Percentiles rank a stretch among this genome's conserved stretches.
phyloP scores from a whole-genome alignment of 2,888 invertebrate species.

The Crepidodera aurea region DNA sequence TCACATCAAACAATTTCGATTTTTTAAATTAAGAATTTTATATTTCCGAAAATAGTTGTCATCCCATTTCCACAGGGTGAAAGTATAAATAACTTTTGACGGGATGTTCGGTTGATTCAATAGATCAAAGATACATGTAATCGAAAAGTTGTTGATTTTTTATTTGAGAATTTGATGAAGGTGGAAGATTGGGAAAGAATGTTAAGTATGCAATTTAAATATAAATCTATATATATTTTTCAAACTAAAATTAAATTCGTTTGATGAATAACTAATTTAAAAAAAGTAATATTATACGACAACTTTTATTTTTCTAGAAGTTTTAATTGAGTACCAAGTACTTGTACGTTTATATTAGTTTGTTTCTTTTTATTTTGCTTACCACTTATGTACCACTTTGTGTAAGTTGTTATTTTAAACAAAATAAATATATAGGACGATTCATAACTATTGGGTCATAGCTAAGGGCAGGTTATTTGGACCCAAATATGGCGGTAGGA shows the following conservation, averaged over 20 bases:
- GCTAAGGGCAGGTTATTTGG: too few relatives aligned
- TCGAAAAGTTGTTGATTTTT: slow-evolving; percentile 51
- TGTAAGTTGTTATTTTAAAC: too few relatives aligned
- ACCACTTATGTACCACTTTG: too few relatives aligned
- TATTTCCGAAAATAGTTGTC: too few relatives aligned
- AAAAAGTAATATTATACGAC: background rate
- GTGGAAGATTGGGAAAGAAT: background rate
- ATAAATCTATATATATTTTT: background rate
- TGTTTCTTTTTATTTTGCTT: too few relatives aligned
- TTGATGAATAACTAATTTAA: background rate
- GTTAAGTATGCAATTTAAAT: background rate
- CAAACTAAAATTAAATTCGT: background rate
- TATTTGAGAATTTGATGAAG: background rate
- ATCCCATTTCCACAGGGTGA: slow-evolving; percentile 22
- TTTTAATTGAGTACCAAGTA: background rate
- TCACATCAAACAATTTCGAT: too few relatives aligned
- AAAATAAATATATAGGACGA: too few relatives aligned
- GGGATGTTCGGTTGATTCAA: slow-evolving; percentile 37
- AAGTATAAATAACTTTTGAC: slow-evolving; percentile 25
- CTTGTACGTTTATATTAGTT: background rate
- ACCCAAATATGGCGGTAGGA: too few relatives aligned
- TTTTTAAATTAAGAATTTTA: too few relatives aligned
- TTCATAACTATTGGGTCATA: too few relatives aligned
- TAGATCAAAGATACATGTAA: slow-evolving; percentile 51
- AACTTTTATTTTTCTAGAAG: background rate